Evolutionary conservation across 2,797 vertebrate species (phyloP).

Genomic region (Danio kyathit): DNA sequence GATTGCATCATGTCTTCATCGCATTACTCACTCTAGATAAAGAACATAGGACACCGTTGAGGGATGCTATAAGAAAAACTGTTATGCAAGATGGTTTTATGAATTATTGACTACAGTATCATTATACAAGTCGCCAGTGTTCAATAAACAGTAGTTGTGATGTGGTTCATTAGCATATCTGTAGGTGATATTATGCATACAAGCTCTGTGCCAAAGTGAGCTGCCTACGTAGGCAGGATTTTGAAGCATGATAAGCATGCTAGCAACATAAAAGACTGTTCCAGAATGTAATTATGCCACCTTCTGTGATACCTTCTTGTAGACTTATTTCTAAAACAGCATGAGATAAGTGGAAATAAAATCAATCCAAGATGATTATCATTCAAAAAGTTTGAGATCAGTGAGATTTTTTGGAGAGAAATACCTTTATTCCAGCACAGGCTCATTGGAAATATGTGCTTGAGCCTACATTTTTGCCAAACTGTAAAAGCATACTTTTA

Average conservation of each 20-base stretch:
- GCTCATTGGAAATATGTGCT: too few species aligned
- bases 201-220: not conserved
- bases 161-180: conserved; percentile 3
- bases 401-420: too few species aligned
- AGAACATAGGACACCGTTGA: not conserved
- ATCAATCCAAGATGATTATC: not conserved
- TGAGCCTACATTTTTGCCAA: too few species aligned
- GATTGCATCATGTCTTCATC: not conserved
- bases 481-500: too few species aligned
- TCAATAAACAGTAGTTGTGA: not conserved
- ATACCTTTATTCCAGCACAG: too few species aligned
- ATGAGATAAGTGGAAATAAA: conserved; percentile 21
- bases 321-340: conserved; percentile 13
- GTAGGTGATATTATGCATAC: conserved; percentile 18
- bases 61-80: not conserved
- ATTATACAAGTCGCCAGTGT: not conserved
- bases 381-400: not conserved
- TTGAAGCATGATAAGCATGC: not conserved
- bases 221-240: not conserved
- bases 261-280: not conserved
- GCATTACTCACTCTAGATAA: not conserved
- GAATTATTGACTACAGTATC: not conserved
- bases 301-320: conserved; percentile 8
- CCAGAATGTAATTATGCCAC: conserved; percentile 8
- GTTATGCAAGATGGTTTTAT: not conserved